phyloP scores from a whole-genome alignment of 2,113 vertebrate genomes.

The Neomonachus schauinslandi region DNA sequence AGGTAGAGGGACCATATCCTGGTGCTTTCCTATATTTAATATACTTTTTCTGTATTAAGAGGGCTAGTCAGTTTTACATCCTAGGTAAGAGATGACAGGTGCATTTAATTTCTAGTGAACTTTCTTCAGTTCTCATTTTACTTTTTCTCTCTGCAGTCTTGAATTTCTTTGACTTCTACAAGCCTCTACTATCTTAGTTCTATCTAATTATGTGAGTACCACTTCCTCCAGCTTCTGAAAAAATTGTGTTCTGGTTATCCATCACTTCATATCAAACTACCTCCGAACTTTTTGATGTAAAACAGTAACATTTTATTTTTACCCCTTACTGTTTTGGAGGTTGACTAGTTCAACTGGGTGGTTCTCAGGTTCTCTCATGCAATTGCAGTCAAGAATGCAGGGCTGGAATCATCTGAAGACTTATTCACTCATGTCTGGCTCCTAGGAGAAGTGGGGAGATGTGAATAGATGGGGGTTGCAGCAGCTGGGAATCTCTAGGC shows the following conservation, averaged over 20 bases:
- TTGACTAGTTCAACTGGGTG: background rate
- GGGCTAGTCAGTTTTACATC: background rate
- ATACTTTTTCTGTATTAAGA: background rate
- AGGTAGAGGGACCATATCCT: background rate
- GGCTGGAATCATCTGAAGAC: background rate
- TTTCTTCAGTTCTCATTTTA: background rate
- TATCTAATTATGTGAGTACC: background rate
- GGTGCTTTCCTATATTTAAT: background rate
- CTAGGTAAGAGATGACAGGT: background rate
- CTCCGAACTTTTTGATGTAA: background rate
- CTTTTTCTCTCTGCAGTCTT: background rate
- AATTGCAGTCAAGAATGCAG: background rate
- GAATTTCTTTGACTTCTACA: background rate
- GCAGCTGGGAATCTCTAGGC: background rate
- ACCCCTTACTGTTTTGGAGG: background rate
- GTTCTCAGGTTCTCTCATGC: background rate
- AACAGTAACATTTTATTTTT: slow-evolving; percentile 18
- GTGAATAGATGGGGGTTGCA: background rate
- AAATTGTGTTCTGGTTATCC: background rate
- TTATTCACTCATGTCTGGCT: background rate
- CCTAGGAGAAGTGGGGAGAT: background rate
- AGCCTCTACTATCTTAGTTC: background rate
- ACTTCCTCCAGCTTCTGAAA: background rate
- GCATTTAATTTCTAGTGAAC: background rate
- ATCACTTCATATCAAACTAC: background rate